Percentiles rank a stretch among this genome's conserved stretches.
These are phyloP conservation scores for Slavum lentiscoides DNA, from an alignment of 2,888 invertebrate species.

Conservation along the genomic window DNA sequence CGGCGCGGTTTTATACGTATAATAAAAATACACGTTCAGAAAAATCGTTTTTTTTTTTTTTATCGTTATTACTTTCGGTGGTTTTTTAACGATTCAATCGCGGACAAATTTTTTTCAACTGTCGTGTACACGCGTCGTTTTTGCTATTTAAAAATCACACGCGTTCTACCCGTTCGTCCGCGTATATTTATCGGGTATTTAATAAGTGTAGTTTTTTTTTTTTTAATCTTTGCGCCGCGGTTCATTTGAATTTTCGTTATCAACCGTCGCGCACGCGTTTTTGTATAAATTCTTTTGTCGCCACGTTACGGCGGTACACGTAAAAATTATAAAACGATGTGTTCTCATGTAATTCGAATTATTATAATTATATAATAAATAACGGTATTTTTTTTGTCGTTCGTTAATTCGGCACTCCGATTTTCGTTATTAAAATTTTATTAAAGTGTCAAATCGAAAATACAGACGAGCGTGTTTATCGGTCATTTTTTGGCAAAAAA, in stretches of 20 bases:
- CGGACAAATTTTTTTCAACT: not conserved
- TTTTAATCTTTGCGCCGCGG: no score
- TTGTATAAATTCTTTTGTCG: constrained; percentile 9
- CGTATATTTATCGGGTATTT: not conserved
- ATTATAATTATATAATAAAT: not conserved
- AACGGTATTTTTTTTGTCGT: no score
- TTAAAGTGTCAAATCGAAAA: no score
- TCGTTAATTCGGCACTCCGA: no score
- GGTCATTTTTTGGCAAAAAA: no score
- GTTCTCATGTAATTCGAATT: not conserved
- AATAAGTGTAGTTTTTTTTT: no score
- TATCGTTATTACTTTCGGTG: not conserved
- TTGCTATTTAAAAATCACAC: not conserved
- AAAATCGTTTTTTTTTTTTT: not conserved
- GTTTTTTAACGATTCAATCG: constrained; percentile 2
- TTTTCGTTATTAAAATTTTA: no score
- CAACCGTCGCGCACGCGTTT: no score
- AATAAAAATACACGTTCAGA: not conserved
- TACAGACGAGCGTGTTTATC: no score
- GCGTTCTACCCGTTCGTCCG: not conserved
- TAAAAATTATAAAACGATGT: not conserved
- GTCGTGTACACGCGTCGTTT: not conserved
- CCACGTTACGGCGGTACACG: not conserved
- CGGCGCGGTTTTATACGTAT: not conserved
- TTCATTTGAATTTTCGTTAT: no score